A percentile compares a stretch with the other conserved stretches of the same genome.
These are phyloP conservation scores for Minunthozetes semirufus DNA, from an alignment of 2,888 invertebrate species.

Conservation along the genomic window DNA sequence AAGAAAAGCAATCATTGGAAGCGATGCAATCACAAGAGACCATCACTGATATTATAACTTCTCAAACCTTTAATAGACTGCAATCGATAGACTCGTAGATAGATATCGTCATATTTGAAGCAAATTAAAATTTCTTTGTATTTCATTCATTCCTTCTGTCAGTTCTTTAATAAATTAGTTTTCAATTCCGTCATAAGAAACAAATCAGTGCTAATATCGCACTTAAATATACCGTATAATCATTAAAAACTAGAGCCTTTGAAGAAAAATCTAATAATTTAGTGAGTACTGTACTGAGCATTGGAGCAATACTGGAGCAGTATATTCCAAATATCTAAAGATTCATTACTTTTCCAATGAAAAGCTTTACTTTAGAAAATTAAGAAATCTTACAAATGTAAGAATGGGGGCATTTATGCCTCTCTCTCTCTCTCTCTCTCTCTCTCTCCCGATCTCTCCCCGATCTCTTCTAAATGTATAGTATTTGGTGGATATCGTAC, in stretches of 20 bases:
- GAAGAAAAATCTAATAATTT: too few relatives aligned
- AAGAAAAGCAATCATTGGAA: background rate
- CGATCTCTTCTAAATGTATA: constrained; percentile 6
- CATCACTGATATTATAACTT: background rate
- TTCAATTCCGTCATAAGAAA: background rate
- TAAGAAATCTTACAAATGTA: background rate
- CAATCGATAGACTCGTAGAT: background rate
- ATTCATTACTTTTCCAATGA: background rate
- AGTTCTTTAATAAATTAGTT: constrained; percentile 18
- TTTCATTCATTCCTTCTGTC: constrained; percentile 5
- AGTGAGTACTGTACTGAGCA: too few relatives aligned
- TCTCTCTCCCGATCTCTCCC: constrained; percentile 12
- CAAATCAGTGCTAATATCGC: constrained; percentile 9
- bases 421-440: constrained; percentile 13
- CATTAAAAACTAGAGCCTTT: background rate
- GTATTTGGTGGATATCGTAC: background rate
- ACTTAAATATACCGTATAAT: background rate
- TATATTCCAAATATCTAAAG: too few relatives aligned
- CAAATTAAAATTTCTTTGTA: background rate
- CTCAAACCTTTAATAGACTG: background rate
- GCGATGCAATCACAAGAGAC: background rate
- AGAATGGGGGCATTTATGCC: background rate
- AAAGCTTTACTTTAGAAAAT: background rate
- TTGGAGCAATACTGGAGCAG: too few relatives aligned
- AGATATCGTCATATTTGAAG: constrained; percentile 3